Conservation (phyloP, 2,797 vertebrate species). For the Lacerta agilis region DNA sequence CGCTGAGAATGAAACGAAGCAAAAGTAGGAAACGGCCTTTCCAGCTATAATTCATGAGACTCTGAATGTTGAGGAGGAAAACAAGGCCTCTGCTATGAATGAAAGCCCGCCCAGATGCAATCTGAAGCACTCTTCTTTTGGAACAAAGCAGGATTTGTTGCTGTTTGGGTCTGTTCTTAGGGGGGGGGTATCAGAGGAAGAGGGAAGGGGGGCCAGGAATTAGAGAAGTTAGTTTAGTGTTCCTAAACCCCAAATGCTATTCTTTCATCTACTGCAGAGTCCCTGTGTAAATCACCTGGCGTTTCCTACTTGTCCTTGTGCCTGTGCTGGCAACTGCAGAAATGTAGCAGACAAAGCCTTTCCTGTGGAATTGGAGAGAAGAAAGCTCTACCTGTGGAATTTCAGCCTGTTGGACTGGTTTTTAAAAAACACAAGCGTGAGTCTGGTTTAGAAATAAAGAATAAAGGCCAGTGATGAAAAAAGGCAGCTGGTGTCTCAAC, state of each 20-base stretch:
- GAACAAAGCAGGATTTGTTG: constrained; percentile 15
- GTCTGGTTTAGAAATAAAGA: not conserved
- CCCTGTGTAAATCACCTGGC: not conserved
- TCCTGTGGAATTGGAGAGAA: not conserved
- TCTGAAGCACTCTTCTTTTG: not conserved
- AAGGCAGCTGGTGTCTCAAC: not conserved
- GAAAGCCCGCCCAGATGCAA: not conserved
- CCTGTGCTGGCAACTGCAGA: not conserved
- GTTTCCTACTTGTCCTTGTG: not conserved
- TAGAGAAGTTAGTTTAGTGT: not conserved
- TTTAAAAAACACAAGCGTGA: too few species aligned
- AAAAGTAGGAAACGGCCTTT: accelerated
- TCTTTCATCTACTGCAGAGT: not conserved
- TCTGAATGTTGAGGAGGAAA: not conserved
- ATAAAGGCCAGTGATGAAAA: not conserved
- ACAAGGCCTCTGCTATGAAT: not conserved
- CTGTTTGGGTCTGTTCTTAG: not conserved
- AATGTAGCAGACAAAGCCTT: not conserved
- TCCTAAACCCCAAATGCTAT: not conserved
- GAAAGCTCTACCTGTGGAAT: not conserved
- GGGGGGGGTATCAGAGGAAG: not conserved
- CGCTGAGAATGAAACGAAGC: not conserved
- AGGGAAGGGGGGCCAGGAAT: not conserved
- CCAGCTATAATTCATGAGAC: not conserved
- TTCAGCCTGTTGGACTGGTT: not conserved